Evolutionary conservation across 2,797 vertebrate genomes (phyloP).

Genomic region (Dipus sagitta): DNA sequence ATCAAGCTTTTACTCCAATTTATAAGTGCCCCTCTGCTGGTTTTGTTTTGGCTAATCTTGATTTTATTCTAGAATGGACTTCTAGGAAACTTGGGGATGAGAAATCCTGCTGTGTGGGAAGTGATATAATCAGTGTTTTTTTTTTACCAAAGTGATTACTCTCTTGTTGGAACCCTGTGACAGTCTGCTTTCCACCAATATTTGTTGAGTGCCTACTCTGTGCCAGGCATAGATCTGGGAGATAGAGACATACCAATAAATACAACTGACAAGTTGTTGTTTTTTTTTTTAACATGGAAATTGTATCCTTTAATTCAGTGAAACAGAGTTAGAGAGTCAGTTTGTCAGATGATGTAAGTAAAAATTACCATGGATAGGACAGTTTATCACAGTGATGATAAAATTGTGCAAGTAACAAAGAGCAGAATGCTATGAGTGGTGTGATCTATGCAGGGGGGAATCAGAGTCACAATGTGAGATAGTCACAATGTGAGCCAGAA

Average conservation of each 20-base stretch:
- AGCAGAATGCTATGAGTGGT: constrained; percentile 32
- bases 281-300: constrained; percentile 12
- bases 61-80: constrained; percentile 46
- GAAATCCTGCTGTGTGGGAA: background rate
- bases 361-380: constrained; percentile 18
- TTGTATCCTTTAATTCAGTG: background rate
- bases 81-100: constrained; percentile 15
- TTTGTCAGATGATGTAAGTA: constrained; percentile 17
- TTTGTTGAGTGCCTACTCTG: background rate
- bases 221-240: background rate
- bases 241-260: background rate
- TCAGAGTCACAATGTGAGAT: background rate
- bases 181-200: background rate
- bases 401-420: constrained; percentile 8
- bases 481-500: constrained; percentile 16
- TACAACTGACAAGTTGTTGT: background rate
- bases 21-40: background rate
- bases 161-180: background rate
- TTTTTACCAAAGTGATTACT: background rate
- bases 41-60: constrained; percentile 25
- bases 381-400: constrained; percentile 38
- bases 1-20: background rate
- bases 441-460: background rate
- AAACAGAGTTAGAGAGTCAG: background rate
- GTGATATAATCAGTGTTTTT: background rate